Conservation (phyloP, 2,888 invertebrate genomes). For the Thera obeliscata region DNA sequence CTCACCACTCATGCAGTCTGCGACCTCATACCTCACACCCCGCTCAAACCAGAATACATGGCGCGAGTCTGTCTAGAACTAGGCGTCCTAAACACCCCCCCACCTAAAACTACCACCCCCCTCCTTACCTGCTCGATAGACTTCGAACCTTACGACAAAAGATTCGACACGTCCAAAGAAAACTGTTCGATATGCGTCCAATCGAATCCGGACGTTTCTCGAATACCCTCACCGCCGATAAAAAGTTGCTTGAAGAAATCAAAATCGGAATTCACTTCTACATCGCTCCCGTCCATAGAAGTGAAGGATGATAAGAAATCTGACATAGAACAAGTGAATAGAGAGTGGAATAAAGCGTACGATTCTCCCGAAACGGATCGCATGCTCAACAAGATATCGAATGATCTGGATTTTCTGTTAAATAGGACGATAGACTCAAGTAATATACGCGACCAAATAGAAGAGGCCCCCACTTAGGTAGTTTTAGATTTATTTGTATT, state of each 20-base stretch:
- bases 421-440: conserved; percentile 84
- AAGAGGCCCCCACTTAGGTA: conserved; percentile 72
- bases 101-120: conserved; percentile 54
- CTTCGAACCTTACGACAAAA: conserved; percentile 67
- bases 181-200: conserved; percentile 73
- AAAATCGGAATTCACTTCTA: conserved; percentile 60
- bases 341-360: conserved; percentile 71
- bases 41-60: conserved; percentile 59
- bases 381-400: conserved; percentile 91
- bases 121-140: conserved; percentile 67
- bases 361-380: conserved; percentile 80
- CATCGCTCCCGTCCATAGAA: conserved; percentile 71
- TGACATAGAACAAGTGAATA: conserved; percentile 70
- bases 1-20: conserved; percentile 64
- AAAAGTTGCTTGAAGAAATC: conserved; percentile 79
- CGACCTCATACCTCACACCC: conserved; percentile 69
- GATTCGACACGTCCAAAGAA: conserved; percentile 66
- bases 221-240: conserved; percentile 69
- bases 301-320: conserved; percentile 61
- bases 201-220: conserved; percentile 73
- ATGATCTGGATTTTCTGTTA: conserved; percentile 92
- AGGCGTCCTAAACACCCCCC: conserved; percentile 64
- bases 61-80: conserved; percentile 85
- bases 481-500: conserved; percentile 39
- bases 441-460: conserved; percentile 63